Base-by-base conservation (phyloP, 2,888 invertebrate genomes). In the Orthosia gothica region DNA sequence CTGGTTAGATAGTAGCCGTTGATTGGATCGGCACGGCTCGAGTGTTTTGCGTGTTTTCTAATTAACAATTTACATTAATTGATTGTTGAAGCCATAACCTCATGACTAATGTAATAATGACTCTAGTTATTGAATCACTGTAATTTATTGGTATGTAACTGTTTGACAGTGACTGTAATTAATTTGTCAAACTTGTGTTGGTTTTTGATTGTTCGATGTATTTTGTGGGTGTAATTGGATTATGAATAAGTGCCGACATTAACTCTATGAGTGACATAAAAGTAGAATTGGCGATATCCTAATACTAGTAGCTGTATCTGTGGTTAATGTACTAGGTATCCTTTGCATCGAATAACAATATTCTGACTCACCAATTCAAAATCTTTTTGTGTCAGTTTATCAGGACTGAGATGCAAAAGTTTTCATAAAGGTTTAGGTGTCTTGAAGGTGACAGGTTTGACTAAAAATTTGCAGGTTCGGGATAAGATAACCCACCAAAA, bases 1-100 rank as follows among this genome's bases (percentile, higher is more conserved):
- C 68, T 79, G 74, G 86, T 75, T 79, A 74, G 86, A 85, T 85
- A 85, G 72, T 61, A 50, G 74, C 50, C 66, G 83, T 59, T 85
- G 84, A 84, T 84, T 84, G 84, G 74, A 80, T 86, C 84, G 81
- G 82, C 84, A 81, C 71, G 72, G 76, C 70, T 83, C 76, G 71
- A 80, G 74, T 76, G 84, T 80, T 86, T 76, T 74, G 84, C 84
- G 86, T 84, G 84, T 86, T 79, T 79, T 81, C 86, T 84, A 84
- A 86, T 84, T 83, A 84, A 86, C 75, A 80, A 80, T 83, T 83
- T 74, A 59, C 81, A 86, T 76, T 83, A 86, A 83, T 84, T 74
- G 72, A 70, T 71, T 67, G 74, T 54, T 83, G 71, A 67, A 79
- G 69, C 58, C 47, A 76, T 83, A 76, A 74, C 81, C 81, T 86